Evolutionary conservation across 2,797 vertebrate genomes (phyloP).

Genomic region (Leptodactylus fallax): DNA sequence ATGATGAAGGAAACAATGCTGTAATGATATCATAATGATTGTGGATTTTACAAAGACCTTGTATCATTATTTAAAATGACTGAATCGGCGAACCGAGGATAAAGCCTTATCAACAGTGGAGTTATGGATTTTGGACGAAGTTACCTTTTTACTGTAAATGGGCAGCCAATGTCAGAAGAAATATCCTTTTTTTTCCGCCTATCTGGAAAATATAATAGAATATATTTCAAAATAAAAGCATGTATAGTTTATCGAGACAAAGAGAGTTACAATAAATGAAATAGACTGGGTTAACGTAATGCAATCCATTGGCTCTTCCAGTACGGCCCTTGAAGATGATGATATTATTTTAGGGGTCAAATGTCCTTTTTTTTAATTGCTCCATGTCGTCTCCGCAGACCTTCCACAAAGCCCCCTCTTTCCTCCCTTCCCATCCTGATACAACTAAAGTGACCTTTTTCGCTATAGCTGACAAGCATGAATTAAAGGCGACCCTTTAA

Average conservation of each 20-base stretch:
- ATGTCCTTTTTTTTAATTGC: conserved; percentile 33
- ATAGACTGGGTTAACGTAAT: not conserved
- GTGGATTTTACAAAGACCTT: not conserved
- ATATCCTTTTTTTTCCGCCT: not conserved
- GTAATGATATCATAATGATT: too few relatives aligned
- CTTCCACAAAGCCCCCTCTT: conserved; percentile 6
- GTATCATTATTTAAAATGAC: not conserved
- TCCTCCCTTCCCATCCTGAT: not conserved
- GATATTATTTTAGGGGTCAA: conserved; percentile 41
- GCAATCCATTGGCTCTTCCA: not conserved
- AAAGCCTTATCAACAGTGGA: not conserved
- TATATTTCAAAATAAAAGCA: not conserved
- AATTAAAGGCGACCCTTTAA: conserved; percentile 53
- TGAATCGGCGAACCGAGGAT: not conserved
- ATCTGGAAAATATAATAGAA: not conserved
- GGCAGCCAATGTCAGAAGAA: not conserved
- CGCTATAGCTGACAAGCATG: conserved; percentile 55
- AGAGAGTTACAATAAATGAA: not conserved
- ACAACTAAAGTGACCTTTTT: conserved; percentile 38
- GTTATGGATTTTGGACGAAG: conserved; percentile 11
- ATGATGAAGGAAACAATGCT: too few relatives aligned
- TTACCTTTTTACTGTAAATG: not conserved
- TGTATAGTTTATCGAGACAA: not conserved
- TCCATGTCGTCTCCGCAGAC: conserved; percentile 21
- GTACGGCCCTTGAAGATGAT: not conserved